Base-by-base conservation (phyloP, 1,140 invertebrate species). In the Phthorimaea operculella region DNA sequence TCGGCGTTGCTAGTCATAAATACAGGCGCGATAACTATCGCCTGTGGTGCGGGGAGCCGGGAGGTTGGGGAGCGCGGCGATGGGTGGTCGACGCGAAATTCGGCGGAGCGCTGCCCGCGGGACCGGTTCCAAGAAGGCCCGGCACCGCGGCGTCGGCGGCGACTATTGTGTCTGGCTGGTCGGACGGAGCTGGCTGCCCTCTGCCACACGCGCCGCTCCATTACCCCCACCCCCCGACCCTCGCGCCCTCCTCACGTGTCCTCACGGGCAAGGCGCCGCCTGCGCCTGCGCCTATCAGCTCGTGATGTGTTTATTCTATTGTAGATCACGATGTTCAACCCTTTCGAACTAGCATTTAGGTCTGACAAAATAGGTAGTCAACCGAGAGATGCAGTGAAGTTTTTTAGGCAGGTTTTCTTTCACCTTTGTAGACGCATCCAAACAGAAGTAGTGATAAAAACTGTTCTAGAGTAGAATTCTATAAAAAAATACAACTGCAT, bases 21-120 rank as follows among this genome's bases (percentile, higher is more conserved):
- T 72, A 75, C 64, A 63, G 71, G 70, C 64, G 72, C 67, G 76
- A 77, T 79, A 76, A 79, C 70, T 82, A 79, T 80, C 74, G 66
- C 52, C 59, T 59, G 63, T 47, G 44, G n/a, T 47, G 44, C 44
- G 36, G 36, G 36, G 36, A 39, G 44, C 39, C 2, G 39, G 39
- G 14, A 9, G 21, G 21, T 6, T 18, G 64, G 60, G 54, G 49
- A 54, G 58, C 53, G 56, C 65, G 61, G 60, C 64, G 68, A 64
- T 77, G 79, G 79, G 79, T 83, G 74, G 79, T 79, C 76, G 75
- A 63, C 69, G 77, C 74, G 56, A 79, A 83, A 72, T 79, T 82
- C 74, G 78, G 79, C 76, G 61, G 76, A 74, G 74, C 71, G 66
- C 70, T 74, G 76, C 64, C 69, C 71, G 62, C 61, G 58, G 54